These are phyloP conservation scores for Eupithecia subumbrata DNA, from an alignment of 2,888 invertebrate species.

Conservation along the genomic window DNA sequence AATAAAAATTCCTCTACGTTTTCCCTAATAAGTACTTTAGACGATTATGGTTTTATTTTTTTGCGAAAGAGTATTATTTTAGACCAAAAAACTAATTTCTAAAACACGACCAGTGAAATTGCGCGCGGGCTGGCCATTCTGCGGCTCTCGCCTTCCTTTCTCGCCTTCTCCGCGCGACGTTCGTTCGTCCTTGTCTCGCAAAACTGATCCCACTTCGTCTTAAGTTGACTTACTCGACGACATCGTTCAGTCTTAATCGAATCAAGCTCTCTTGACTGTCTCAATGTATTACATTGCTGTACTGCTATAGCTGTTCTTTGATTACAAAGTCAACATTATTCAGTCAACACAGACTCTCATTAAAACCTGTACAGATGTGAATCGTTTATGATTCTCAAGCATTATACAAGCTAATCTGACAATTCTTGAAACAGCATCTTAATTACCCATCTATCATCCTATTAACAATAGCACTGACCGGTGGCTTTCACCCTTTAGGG, in stretches of 20 bases:
- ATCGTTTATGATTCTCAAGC: slow-evolving; percentile 33
- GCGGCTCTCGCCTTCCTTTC: too few relatives aligned
- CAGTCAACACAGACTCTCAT: neutral
- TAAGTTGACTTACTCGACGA: neutral
- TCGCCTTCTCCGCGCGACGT: too few relatives aligned
- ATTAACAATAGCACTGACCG: slow-evolving; percentile 46
- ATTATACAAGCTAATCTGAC: slow-evolving; percentile 27
- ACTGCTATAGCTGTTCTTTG: neutral
- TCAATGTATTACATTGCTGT: neutral
- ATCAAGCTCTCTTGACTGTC: neutral
- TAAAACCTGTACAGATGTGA: slow-evolving; percentile 14
- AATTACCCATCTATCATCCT: slow-evolving; percentile 44
- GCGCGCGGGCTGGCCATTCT: too few relatives aligned
- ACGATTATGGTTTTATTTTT: too few relatives aligned
- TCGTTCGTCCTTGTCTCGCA: too few relatives aligned
- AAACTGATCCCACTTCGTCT: too few relatives aligned
- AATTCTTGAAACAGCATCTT: slow-evolving; percentile 35
- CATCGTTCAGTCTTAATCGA: neutral
- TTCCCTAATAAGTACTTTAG: too few relatives aligned
- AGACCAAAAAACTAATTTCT: too few relatives aligned
- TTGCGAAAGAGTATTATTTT: too few relatives aligned
- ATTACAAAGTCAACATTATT: slow-evolving; percentile 1
- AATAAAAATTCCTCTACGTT: too few relatives aligned
- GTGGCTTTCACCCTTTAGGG: slow-evolving; percentile 58
- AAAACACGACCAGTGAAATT: too few relatives aligned